Evolutionary conservation across 2,113 vertebrate genomes (phyloP).

Genomic region (Vicugna pacos): DNA sequence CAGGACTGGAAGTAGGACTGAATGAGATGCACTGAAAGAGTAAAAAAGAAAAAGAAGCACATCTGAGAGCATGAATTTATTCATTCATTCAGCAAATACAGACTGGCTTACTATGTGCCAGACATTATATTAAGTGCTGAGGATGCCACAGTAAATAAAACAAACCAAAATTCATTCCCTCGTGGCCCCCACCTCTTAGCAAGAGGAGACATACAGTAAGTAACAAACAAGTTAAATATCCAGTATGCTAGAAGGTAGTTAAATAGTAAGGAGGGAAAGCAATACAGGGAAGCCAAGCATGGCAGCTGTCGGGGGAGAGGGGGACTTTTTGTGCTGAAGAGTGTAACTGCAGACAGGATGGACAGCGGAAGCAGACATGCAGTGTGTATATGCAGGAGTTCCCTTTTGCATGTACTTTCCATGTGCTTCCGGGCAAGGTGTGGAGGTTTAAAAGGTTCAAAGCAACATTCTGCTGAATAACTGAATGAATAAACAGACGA

Average conservation of each 20-base stretch:
- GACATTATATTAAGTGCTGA: not conserved
- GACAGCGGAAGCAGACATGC: not conserved
- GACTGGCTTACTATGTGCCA: not conserved
- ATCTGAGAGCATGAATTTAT: not conserved
- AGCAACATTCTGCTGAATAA: slow-evolving; percentile 57
- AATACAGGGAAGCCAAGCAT: not conserved
- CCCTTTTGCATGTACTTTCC: not conserved
- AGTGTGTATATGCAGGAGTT: not conserved
- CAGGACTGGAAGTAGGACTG: not conserved
- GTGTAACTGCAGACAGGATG: not conserved
- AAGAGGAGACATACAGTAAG: not conserved
- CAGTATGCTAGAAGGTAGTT: not conserved
- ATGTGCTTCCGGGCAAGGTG: not conserved
- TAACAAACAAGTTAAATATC: not conserved
- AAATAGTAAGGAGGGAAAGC: not conserved
- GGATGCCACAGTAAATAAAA: not conserved
- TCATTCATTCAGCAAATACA: not conserved
- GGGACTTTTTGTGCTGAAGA: too few relatives aligned
- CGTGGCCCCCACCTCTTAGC: not conserved
- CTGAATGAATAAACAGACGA: not conserved
- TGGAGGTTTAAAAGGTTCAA: not conserved
- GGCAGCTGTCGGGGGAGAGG: accelerated
- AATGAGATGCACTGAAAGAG: not conserved
- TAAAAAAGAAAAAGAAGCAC: not conserved
- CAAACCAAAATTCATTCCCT: not conserved